Evolutionary conservation across 1,140 invertebrate species (phyloP).

Genomic region (Drosophila melanogaster): Release_6_plus_ISO1_MT NT_033779.5:2137501-2138000

Average conservation of each 20-base stretch:
- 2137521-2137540: constrained; percentile 57
- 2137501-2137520: constrained; percentile 34
- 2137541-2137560: constrained; percentile 55
- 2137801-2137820: background rate
- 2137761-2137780: constrained; percentile 81
- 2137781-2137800: constrained; percentile 77
- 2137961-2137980: constrained; percentile 52
- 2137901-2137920: constrained; percentile 77
- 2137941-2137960: constrained; percentile 46
- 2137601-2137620: constrained; percentile 54
- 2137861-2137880: constrained; percentile 28
- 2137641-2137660: constrained; percentile 13
- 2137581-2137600: constrained; percentile 13
- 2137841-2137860: too few relatives aligned
- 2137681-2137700: constrained; percentile 74
- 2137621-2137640: constrained; percentile 36
- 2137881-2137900: constrained; percentile 79
- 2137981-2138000: constrained; percentile 91
- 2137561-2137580: constrained; percentile 9
- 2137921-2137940: constrained; percentile 71
- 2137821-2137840: background rate
- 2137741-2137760: constrained; percentile 64
- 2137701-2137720: constrained; percentile 76
- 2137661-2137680: constrained; percentile 64
- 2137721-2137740: constrained; percentile 63